Conservation (phyloP, 2,888 invertebrate genomes). For the Epinotia nisella region DNA sequence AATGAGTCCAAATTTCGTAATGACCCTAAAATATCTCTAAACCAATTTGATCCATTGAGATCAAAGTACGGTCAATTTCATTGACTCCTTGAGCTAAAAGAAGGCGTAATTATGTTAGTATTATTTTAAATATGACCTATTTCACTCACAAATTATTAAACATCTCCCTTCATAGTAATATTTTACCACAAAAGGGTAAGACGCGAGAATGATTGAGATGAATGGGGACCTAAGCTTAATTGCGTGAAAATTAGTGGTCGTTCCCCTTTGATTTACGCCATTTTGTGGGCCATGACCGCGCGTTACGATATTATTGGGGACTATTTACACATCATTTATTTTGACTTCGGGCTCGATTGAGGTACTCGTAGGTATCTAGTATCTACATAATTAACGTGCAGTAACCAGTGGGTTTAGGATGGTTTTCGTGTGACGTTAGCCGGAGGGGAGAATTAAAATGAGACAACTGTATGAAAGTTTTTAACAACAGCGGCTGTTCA, state of each 20-base stretch:
- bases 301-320: slow-evolving; percentile 16
- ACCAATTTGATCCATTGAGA: too few species aligned
- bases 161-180: slow-evolving; percentile 13
- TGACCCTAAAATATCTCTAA: too few species aligned
- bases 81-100: too few species aligned
- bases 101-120: too few species aligned
- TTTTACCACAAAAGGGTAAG: slow-evolving; percentile 37
- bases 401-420: background rate
- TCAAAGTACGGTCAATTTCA: too few species aligned
- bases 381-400: background rate
- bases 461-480: too few species aligned
- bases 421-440: background rate
- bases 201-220: slow-evolving; percentile 57
- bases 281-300: slow-evolving; percentile 24
- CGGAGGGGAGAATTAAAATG: background rate
- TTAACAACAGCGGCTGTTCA: too few species aligned
- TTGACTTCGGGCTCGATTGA: background rate
- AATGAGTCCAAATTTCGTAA: background rate
- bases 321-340: slow-evolving; percentile 19
- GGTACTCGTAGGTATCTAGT: background rate
- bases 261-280: slow-evolving; percentile 42
- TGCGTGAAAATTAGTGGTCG: slow-evolving; percentile 49
- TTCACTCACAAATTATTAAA: slow-evolving; percentile 1
- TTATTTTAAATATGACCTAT: too few species aligned
- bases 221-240: slow-evolving; percentile 56